Base-by-base conservation (phyloP, 1,140 invertebrate genomes). In the Ceratina calcarata region DNA sequence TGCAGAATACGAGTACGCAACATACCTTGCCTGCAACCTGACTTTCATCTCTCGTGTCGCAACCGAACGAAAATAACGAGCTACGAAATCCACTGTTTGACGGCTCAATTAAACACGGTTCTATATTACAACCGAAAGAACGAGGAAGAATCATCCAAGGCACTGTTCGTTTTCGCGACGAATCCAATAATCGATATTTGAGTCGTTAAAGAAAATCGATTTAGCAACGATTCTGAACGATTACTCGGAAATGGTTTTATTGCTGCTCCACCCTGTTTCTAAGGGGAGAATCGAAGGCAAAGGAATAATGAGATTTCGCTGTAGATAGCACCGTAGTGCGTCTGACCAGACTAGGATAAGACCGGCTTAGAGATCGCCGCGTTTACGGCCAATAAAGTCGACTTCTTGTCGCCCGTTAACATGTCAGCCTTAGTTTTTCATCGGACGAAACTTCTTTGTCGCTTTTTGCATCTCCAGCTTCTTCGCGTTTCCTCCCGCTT, bases 351-450 rank as follows among this genome's bases (percentile, higher is more conserved):
- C 86, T 87, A 88, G 89, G 78, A 86, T 83, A 89, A 90, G 86
- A 87, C 81, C 86, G 84, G 81, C 87, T 87, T 89, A 91, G 87
- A 84, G 87, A 90, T 88, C 88, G 87, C 88, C 81, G 85, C 89
- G 85, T 91, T 92, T 92, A 91, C 88, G 87, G 89, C 81, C 91
- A 90, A 92, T 91, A 91, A 91, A 91, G 89, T 90, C 88, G 85
- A 86, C 85, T 92, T 91, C 90, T 91, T 91, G 89, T 89, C 86
- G 83, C 70, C 86, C 88, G 91, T 92, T 91, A 91, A 92, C 86
- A 91, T 89, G 90, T 91, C 89, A 91, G 89, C 89, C 80, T 89
- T 86, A 91, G 90, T 92, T 92, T 92, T 92, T 91, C 89, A 89
- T 87, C 80, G 74, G 62, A 45, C 66, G 51, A 61, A 77, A 62